Percentiles rank a stretch among this genome's conserved stretches.
phyloP scores from a whole-genome alignment of 2,113 vertebrate species.

The Ctenomys sociabilis region DNA sequence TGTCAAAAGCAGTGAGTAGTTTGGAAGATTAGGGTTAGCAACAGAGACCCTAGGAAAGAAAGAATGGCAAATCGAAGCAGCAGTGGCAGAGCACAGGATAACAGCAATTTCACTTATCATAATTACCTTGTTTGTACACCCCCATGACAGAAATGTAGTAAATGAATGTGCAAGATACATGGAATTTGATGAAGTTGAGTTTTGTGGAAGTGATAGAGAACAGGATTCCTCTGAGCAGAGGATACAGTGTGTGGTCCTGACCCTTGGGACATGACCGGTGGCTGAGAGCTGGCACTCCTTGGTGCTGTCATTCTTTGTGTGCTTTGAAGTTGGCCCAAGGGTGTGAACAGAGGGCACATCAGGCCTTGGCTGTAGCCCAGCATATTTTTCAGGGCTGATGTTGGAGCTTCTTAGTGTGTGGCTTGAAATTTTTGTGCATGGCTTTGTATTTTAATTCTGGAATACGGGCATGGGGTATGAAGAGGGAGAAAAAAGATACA shows the following conservation, averaged over 20 bases:
- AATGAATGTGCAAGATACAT: not conserved
- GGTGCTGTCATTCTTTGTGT: not conserved
- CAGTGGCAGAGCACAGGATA: not conserved
- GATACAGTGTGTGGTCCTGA: not conserved
- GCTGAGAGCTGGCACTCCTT: not conserved
- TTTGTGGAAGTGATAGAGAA: not conserved
- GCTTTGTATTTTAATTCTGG: constrained; percentile 9
- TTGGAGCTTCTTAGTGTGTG: not conserved
- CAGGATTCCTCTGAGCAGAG: not conserved
- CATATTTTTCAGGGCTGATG: not conserved
- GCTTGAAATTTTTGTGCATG: not conserved
- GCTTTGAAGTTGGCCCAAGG: not conserved
- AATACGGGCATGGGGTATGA: not conserved
- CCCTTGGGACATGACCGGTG: not conserved
- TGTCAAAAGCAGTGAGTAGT: not conserved
- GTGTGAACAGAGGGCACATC: not conserved
- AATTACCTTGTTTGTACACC: not conserved
- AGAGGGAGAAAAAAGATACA: not conserved
- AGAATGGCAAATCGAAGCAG: not conserved
- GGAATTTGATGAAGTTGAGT: not conserved
- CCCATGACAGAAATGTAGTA: not conserved
- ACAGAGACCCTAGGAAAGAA: not conserved
- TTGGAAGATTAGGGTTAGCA: not conserved
- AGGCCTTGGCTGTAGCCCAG: not conserved
- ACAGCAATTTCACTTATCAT: not conserved